These are phyloP conservation scores for human DNA, from an alignment of 2,113 vertebrate genomes.

Conservation along the genomic window GRCh38 chr9:18914001-18914500, in stretches of 20 bases:
- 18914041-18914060: constrained; percentile 3
- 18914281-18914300: constrained; percentile 61
- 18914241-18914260: constrained; percentile 63
- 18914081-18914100: constrained; percentile 58
- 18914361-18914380: constrained; percentile 18
- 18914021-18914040: neutral
- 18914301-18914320: constrained; percentile 61
- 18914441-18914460: constrained; percentile 38
- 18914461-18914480: neutral
- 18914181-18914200: constrained; percentile 67
- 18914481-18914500: constrained; percentile 35
- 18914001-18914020: constrained; percentile 34
- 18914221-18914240: constrained; percentile 63
- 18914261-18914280: neutral
- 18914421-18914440: constrained; percentile 20
- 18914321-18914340: constrained; percentile 31
- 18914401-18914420: neutral
- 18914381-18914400: constrained; percentile 38
- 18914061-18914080: constrained; percentile 49
- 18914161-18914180: constrained; percentile 56
- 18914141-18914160: constrained; percentile 68
- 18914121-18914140: constrained; percentile 74
- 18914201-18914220: constrained; percentile 62
- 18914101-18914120: constrained; percentile 68
- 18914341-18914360: constrained; percentile 30